These are phyloP conservation scores for Schmidtea mediterranea DNA, from an alignment of 1,140 invertebrate genomes.

Conservation along the genomic window DNA sequence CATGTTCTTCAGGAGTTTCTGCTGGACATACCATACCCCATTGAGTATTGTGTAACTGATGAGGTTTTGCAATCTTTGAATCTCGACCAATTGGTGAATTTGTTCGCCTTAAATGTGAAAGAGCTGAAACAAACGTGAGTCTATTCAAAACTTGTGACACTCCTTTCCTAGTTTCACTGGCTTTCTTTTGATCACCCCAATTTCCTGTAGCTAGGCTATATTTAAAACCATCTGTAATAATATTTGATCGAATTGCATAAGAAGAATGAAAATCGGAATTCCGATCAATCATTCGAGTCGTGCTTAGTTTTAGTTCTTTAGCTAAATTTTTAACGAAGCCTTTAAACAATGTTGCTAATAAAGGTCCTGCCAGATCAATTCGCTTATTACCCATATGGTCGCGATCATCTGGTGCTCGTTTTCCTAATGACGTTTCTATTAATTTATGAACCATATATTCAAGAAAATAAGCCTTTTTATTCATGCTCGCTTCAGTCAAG, in stretches of 20 bases:
- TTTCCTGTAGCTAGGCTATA: conserved; percentile 94
- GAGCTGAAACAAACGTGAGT: conserved; percentile 79
- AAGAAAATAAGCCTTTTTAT: conserved; percentile 79
- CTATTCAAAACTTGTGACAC: conserved; percentile 46
- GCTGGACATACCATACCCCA: conserved; percentile 95
- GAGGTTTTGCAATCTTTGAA: conserved; percentile 83
- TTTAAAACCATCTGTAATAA: conserved; percentile 84
- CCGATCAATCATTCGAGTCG: conserved; percentile 90
- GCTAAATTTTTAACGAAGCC: conserved; percentile 29
- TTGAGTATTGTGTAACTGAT: conserved; percentile 91
- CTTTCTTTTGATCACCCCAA: conserved; percentile 98
- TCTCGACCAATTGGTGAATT: conserved; percentile 94
- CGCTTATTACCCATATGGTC: conserved; percentile 99
- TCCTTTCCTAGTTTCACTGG: no score
- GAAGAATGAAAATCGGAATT: conserved; percentile 93
- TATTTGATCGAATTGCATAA: conserved; percentile 78
- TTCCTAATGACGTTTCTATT: conserved; percentile 63
- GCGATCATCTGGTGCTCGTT: conserved; percentile 78
- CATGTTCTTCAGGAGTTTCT: conserved; percentile 67
- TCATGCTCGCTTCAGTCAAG: conserved; percentile 92
- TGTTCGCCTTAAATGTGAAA: conserved; percentile 78
- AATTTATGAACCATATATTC: conserved; percentile 90
- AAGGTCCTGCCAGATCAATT: conserved; percentile 74
- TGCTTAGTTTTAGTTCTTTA: conserved; percentile 57
- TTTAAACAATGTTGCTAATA: conserved; percentile 75